phyloP scores from a whole-genome alignment of 2,888 invertebrate species.

The Auanema freiburgensis region DNA sequence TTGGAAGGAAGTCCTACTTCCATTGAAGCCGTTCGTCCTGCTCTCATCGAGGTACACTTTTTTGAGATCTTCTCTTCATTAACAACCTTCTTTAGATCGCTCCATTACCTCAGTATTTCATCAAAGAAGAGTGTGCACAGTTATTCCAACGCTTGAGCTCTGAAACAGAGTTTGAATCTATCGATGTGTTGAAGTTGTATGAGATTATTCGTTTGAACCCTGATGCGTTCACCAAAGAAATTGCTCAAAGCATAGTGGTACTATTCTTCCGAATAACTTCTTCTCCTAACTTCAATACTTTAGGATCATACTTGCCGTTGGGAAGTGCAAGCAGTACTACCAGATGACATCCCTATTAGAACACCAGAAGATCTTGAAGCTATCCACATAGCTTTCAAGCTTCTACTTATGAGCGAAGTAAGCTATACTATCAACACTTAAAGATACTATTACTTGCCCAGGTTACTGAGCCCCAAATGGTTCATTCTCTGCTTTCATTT shows the following conservation, averaged over 20 bases:
- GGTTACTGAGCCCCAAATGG: background rate
- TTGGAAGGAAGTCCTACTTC: no score
- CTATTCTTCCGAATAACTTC: background rate
- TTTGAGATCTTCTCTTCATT: background rate
- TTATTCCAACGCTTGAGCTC: no score
- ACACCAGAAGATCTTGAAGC: slow-evolving; percentile 9
- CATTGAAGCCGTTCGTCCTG: no score
- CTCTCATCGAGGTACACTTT: no score
- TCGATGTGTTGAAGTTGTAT: slow-evolving; percentile 23
- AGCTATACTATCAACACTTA: background rate
- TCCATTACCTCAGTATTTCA: no score
- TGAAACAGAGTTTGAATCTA: slow-evolving; percentile 6
- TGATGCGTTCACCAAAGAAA: slow-evolving; percentile 24
- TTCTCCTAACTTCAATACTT: background rate
- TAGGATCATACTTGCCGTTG: background rate
- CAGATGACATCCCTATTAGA: slow-evolving; percentile 2
- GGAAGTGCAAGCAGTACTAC: background rate
- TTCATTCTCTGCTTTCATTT: slow-evolving; percentile 15
- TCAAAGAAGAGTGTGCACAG: no score
- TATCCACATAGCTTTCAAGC: slow-evolving; percentile 5
- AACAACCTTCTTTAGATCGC: background rate
- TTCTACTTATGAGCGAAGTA: slow-evolving; percentile 2
- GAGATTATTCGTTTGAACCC: slow-evolving; percentile 28
- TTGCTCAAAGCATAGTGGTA: slow-evolving; percentile 24
- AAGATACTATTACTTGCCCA: background rate